phyloP scores from a whole-genome alignment of 1,140 invertebrate genomes.

The Olivierus martensii region DNA sequence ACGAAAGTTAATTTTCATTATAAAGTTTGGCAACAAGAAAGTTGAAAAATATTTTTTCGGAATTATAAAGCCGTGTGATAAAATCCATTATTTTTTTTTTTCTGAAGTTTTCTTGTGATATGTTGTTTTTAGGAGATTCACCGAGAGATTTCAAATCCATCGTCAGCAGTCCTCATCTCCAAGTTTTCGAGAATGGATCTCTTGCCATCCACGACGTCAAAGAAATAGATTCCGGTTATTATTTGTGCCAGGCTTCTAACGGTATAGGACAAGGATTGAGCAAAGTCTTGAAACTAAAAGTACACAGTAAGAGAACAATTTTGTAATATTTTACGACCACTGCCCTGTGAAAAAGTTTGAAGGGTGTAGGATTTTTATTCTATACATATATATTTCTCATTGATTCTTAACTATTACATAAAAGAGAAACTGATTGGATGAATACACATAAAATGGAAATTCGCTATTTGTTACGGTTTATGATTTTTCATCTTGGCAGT shows the following conservation, averaged over 20 bases:
- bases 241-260: constrained; percentile 86
- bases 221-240: constrained; percentile 36
- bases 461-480: neutral
- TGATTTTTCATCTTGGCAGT: neutral
- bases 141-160: constrained; percentile 18
- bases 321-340: neutral
- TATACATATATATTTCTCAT: neutral
- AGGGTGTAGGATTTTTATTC: neutral
- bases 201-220: constrained; percentile 31
- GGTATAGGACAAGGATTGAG: constrained; percentile 81
- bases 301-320: constrained; percentile 32
- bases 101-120: neutral
- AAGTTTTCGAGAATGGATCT: constrained; percentile 36
- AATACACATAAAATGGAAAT: neutral
- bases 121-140: constrained; percentile 10
- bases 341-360: too few relatives aligned
- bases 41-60: too few relatives aligned
- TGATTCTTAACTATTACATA: neutral
- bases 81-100: too few relatives aligned
- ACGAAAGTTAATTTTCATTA: too few relatives aligned
- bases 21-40: too few relatives aligned
- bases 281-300: constrained; percentile 37
- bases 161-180: constrained; percentile 19
- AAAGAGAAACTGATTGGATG: neutral
- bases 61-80: too few relatives aligned